Conservation (phyloP, 2,888 invertebrate species). For the Tenthredo livida region DNA sequence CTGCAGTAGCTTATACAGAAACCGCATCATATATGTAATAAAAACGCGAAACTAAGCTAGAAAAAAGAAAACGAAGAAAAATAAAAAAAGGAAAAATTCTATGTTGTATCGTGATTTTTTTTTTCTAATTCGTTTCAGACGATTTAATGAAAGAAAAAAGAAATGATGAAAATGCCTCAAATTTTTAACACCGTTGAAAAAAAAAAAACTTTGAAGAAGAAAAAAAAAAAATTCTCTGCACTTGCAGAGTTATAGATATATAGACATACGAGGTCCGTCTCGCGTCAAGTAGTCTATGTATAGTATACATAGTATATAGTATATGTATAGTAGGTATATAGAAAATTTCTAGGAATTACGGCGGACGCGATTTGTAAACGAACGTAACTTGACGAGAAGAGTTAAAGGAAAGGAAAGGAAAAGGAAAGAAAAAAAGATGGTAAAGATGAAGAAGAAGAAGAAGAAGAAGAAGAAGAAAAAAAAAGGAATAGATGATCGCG, state of each 20-base stretch:
- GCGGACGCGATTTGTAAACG: slow-evolving; percentile 50
- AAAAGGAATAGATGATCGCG: slow-evolving; percentile 24
- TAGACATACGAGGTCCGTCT: background rate
- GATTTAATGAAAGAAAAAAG: too few species aligned
- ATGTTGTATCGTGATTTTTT: too few species aligned
- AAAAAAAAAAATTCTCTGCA: background rate
- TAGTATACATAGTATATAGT: background rate
- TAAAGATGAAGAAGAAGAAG: background rate
- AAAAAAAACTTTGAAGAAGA: background rate
- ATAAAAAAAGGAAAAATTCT: background rate
- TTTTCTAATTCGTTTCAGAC: too few species aligned
- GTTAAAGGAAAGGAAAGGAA: background rate
- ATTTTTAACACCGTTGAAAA: too few species aligned
- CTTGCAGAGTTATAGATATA: background rate
- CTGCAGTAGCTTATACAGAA: background rate
- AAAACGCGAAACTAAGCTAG: slow-evolving; percentile 31
- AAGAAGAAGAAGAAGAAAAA: background rate
- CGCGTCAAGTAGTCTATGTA: background rate
- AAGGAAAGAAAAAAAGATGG: background rate
- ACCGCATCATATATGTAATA: background rate
- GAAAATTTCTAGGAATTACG: slow-evolving; percentile 26
- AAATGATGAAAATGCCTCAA: too few species aligned
- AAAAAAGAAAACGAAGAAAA: background rate
- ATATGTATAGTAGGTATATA: background rate
- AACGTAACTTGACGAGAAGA: slow-evolving; percentile 32